Evolutionary conservation across 2,113 vertebrate species (phyloP).

Genomic region (Hippopotamus amphibius): DNA sequence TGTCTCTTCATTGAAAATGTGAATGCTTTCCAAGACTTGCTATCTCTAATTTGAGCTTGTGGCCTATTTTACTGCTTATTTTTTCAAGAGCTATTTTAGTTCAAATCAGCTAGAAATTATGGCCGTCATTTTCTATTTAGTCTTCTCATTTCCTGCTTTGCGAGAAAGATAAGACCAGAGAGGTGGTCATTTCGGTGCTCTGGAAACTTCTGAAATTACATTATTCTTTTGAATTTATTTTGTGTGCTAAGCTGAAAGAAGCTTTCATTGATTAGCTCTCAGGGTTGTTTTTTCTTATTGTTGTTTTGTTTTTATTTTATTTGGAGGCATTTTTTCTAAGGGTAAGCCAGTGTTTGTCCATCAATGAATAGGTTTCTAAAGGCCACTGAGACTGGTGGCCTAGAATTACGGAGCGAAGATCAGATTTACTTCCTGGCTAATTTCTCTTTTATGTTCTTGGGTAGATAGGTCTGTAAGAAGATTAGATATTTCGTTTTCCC

Average conservation of each 20-base stretch:
- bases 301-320: not conserved
- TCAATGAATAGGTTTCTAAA: conserved; percentile 30
- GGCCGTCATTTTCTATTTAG: conserved; percentile 40
- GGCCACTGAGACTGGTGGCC: not conserved
- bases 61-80: conserved; percentile 26
- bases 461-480: not conserved
- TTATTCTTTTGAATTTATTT: not conserved
- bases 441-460: conserved; percentile 26
- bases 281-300: not conserved
- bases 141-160: conserved; percentile 53
- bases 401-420: conserved; percentile 4
- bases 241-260: not conserved
- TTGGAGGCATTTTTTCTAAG: conserved; percentile 30
- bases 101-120: conserved; percentile 47
- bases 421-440: conserved; percentile 27
- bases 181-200: not conserved
- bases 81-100: conserved; percentile 47
- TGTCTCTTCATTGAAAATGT: conserved; percentile 23
- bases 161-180: conserved; percentile 1
- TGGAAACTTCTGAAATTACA: not conserved
- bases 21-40: conserved; percentile 54
- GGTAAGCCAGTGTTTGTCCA: not conserved
- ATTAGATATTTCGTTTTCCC: not conserved
- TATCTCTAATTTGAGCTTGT: conserved; percentile 54
- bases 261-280: conserved; percentile 16